Percentiles rank a stretch among this genome's conserved stretches.
phyloP scores from a whole-genome alignment of 2,888 invertebrate species.

The Pimpla rufipes region DNA sequence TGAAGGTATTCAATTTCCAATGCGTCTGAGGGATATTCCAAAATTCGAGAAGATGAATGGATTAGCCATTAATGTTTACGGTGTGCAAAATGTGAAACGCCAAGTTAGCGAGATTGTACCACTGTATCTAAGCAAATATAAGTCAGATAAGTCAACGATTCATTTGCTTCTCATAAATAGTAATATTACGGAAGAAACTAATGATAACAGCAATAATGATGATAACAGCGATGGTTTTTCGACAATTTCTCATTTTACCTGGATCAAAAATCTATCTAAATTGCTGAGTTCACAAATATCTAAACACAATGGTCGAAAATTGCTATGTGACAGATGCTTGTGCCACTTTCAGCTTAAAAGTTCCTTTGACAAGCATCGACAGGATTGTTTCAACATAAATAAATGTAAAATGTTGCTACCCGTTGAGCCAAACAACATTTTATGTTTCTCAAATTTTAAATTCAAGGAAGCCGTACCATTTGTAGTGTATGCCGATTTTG shows the following conservation, averaged over 20 bases:
- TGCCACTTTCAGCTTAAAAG: slow-evolving; percentile 49
- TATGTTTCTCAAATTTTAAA: slow-evolving; percentile 54
- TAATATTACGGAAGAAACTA: too few relatives aligned
- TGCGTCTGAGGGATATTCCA: slow-evolving; percentile 51
- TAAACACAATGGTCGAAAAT: neutral
- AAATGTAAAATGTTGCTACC: slow-evolving; percentile 45
- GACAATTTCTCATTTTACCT: slow-evolving; percentile 32
- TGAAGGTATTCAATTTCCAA: slow-evolving; percentile 67
- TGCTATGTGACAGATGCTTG: slow-evolving; percentile 60
- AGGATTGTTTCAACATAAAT: slow-evolving; percentile 47
- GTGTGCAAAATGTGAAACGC: slow-evolving; percentile 26
- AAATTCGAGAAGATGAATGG: slow-evolving; percentile 68
- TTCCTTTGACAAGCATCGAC: slow-evolving; percentile 37
- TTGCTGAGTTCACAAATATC: slow-evolving; percentile 38
- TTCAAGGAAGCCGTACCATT: slow-evolving; percentile 43
- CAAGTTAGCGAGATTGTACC: slow-evolving; percentile 56
- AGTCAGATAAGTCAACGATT: slow-evolving; percentile 51
- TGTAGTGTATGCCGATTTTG: slow-evolving; percentile 52
- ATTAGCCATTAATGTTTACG: slow-evolving; percentile 69
- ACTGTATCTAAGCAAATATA: slow-evolving; percentile 57
- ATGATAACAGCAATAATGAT: too few relatives aligned
- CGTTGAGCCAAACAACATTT: too few relatives aligned
- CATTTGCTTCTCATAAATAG: slow-evolving; percentile 56
- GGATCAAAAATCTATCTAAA: slow-evolving; percentile 46
- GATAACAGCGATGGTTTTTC: neutral